phyloP scores from a whole-genome alignment of 2,888 invertebrate species.

The Phasia obesa region DNA sequence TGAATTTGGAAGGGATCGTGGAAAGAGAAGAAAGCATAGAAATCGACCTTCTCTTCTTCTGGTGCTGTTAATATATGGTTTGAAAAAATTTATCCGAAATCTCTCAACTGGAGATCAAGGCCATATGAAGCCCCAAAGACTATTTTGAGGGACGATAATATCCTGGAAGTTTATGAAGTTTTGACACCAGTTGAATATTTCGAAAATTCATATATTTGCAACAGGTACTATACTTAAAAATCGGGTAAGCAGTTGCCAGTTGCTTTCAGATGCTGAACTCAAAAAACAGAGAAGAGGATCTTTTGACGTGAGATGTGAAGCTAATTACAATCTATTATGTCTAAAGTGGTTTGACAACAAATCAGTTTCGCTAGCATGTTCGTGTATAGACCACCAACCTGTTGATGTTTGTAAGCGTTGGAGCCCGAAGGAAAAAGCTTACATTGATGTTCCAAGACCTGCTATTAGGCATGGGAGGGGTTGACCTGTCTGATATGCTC shows the following conservation, averaged over 20 bases:
- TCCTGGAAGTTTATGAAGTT: too few species aligned
- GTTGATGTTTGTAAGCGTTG: conserved; percentile 67
- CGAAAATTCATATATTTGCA: conserved; percentile 54
- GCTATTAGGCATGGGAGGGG: conserved; percentile 55
- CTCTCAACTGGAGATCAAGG: too few species aligned
- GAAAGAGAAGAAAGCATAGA: too few species aligned
- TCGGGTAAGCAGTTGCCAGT: conserved; percentile 64
- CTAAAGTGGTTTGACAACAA: conserved; percentile 70
- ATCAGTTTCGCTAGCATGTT: conserved; percentile 68
- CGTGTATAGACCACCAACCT: conserved; percentile 67
- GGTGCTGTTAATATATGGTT: too few species aligned
- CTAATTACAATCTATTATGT: conserved; percentile 66
- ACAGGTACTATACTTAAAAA: conserved; percentile 64
- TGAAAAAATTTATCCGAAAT: too few species aligned
- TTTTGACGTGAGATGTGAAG: conserved; percentile 67
- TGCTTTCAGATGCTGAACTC: too few species aligned
- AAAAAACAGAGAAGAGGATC: conserved; percentile 68
- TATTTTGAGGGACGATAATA: too few species aligned
- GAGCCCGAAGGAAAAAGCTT: conserved; percentile 62
- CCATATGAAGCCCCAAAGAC: too few species aligned
- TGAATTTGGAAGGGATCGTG: too few species aligned
- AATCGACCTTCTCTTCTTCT: too few species aligned
- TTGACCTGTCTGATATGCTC: conserved; percentile 14
- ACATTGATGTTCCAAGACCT: conserved; percentile 42
- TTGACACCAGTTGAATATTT: too few species aligned